These are phyloP conservation scores for Drosophila ananassae DNA, from an alignment of 1,140 invertebrate genomes.

Conservation along the genomic window DNA sequence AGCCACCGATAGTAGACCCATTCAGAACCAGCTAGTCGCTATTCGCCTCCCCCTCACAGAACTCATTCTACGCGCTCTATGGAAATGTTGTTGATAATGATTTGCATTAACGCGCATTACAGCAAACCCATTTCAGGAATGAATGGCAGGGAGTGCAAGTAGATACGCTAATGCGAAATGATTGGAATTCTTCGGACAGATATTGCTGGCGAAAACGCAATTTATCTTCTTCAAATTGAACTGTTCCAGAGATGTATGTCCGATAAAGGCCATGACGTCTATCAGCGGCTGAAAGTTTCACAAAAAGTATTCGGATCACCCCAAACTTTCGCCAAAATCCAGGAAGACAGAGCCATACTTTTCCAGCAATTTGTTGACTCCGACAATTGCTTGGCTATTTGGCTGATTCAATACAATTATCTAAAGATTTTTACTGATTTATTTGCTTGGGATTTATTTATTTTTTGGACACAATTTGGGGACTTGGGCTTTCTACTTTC, in stretches of 20 bases:
- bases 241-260: constrained; percentile 43
- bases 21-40: constrained; percentile 4
- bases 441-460: constrained; percentile 63
- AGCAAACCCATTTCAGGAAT: constrained; percentile 34
- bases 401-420: constrained; percentile 69
- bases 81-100: constrained; percentile 77
- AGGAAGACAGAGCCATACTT: neutral
- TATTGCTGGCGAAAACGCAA: constrained; percentile 51
- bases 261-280: constrained; percentile 38
- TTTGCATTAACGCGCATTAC: constrained; percentile 71
- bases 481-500: constrained; percentile 35
- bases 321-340: neutral
- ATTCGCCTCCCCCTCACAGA: neutral
- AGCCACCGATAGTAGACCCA: constrained; percentile 29
- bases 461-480: constrained; percentile 39
- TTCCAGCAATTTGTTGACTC: constrained; percentile 48
- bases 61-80: constrained; percentile 16
- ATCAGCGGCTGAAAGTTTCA: constrained; percentile 12
- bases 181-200: constrained; percentile 53
- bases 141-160: neutral
- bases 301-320: constrained; percentile 19
- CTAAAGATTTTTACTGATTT: constrained; percentile 62
- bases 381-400: constrained; percentile 60
- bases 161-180: constrained; percentile 64
- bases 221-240: constrained; percentile 73